Evolutionary conservation across 2,113 vertebrate genomes (phyloP), one percentile per base, ranked within the genome.

Genomic region (Engystomops pustulosus): DNA sequence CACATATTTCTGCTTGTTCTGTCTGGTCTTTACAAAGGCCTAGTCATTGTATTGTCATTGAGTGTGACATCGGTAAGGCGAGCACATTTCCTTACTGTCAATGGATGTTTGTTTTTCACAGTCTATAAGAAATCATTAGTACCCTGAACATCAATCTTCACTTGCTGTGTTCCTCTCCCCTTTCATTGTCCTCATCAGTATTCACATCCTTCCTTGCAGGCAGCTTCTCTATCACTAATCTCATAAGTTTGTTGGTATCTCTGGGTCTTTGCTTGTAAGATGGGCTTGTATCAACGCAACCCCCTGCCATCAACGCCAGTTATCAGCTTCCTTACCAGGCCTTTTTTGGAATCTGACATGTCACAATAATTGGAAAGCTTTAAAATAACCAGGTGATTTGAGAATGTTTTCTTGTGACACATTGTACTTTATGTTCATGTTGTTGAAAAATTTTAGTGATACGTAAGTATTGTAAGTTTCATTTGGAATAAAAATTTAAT

Each of bases 151-250:
- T 67, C 30, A 67, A 67, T 67, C 62, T 67, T 30, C 62, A 18
- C 17, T 67, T 7, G n/a, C n/a, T n/a, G 62, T 67, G 62, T 34
- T 18, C 6, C 30, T 34, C 62, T 2, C 62, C 30, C 30, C 34
- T 58, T 67, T 67, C 62, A 67, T 67, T 67, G 32, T 34, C 62
- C 62, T 67, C 62, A 67, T 67, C 62, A 34, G 30, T 67, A 67
- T 67, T 34, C 62, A 67, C 6, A 65, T 65, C 60, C 27, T 30
- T 30, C 27, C 62, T 67, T 5, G 2, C 30, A 30, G 30, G 2
- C 62, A 34, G 62, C 30, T 7, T 34, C 34, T 67, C 2, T 34
- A 67, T 34, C 30, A 32, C 60, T 65, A 32, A 17, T 32, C 23
- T 60, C 3, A 1, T 62, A 62, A 15, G 58, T 30, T 62, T 62